Evolutionary conservation across 2,113 vertebrate genomes (phyloP).

Genomic region (Mungos mungo): DNA sequence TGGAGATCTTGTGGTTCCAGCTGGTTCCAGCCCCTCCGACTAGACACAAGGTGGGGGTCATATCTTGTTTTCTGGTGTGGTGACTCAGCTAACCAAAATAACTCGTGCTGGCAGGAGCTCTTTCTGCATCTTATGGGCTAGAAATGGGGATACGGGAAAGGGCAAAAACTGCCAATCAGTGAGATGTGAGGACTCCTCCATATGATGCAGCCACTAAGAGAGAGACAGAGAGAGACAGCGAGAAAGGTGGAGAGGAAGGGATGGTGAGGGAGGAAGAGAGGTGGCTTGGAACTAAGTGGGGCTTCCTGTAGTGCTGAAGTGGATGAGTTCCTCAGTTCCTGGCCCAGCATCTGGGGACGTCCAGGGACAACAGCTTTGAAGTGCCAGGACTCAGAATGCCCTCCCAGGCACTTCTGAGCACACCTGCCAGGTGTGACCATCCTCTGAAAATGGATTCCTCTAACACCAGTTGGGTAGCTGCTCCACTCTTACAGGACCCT

Average conservation of each 20-base stretch:
- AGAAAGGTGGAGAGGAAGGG: not conserved
- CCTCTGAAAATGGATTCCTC: not conserved
- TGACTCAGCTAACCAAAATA: conserved; percentile 49
- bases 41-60: not conserved
- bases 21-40: not conserved
- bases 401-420: not conserved
- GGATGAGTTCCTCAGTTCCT: not conserved
- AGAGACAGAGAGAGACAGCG: not conserved
- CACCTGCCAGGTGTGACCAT: not conserved
- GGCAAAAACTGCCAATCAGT: not conserved
- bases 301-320: not conserved
- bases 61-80: conserved; percentile 1
- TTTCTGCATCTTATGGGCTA: not conserved
- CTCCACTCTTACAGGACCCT: not conserved
- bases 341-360: not conserved
- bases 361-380: not conserved
- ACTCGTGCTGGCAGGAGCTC: not conserved
- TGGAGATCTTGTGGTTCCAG: not conserved
- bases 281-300: not conserved
- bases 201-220: not conserved
- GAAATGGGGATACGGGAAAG: not conserved
- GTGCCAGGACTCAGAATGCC: not conserved
- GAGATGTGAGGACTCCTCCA: not conserved
- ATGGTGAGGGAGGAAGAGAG: not conserved
- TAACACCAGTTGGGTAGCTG: not conserved